Evolutionary conservation across 2,888 invertebrate species (phyloP).

Genomic region (Xylophagus ater): DNA sequence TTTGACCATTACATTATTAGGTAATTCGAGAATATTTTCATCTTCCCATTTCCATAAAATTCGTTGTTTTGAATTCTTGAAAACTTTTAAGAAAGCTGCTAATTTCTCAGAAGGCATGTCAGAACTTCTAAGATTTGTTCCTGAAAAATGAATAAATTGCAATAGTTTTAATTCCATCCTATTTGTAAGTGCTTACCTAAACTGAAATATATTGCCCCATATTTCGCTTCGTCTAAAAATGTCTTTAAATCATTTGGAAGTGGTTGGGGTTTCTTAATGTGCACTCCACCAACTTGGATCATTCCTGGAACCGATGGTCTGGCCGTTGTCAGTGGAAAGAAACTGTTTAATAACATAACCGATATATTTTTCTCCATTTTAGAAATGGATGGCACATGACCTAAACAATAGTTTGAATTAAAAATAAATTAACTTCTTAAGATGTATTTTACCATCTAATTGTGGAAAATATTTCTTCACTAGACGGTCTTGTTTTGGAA

Average conservation of each 20-base stretch:
- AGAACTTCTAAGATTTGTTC: slow-evolving; percentile 39
- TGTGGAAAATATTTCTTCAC: slow-evolving; percentile 28
- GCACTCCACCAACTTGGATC: slow-evolving; percentile 46
- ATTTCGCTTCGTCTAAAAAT: slow-evolving; percentile 35
- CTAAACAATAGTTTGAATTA: too few relatives aligned
- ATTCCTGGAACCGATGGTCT: slow-evolving; percentile 40
- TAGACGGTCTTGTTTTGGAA: slow-evolving; percentile 33
- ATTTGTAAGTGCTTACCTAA: slow-evolving; percentile 26
- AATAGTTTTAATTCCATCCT: background rate
- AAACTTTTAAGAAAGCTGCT: slow-evolving; percentile 35
- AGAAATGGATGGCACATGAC: slow-evolving; percentile 32
- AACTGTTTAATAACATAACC: slow-evolving; percentile 41
- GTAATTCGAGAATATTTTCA: slow-evolving; percentile 31
- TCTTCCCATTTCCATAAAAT: slow-evolving; percentile 43
- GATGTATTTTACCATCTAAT: too few relatives aligned
- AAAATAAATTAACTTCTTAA: too few relatives aligned
- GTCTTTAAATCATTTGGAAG: too few relatives aligned
- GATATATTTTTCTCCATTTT: slow-evolving; percentile 40
- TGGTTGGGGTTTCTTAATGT: slow-evolving; percentile 38
- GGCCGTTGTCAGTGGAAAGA: slow-evolving; percentile 38
- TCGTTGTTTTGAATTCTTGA: slow-evolving; percentile 36
- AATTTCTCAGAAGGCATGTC: slow-evolving; percentile 36
- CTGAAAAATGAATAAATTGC: slow-evolving; percentile 19
- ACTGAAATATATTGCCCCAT: slow-evolving; percentile 43
- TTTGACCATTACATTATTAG: slow-evolving; percentile 39